Conservation (phyloP, 2,888 invertebrate species). For the Limnephilus lunatus region DNA sequence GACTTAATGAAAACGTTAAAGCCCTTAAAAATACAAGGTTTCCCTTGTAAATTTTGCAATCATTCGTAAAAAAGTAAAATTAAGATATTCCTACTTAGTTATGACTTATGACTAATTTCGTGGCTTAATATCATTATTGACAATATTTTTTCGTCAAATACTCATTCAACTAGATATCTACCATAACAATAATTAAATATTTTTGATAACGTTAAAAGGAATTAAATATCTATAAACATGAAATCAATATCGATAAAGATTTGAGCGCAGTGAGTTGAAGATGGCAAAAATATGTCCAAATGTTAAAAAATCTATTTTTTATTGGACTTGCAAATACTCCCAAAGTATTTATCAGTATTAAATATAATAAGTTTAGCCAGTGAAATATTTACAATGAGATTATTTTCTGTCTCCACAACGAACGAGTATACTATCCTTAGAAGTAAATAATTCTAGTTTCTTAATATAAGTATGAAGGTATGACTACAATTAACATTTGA, state of each 20-base stretch:
- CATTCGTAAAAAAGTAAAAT: neutral
- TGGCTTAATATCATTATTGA: neutral
- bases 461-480: neutral
- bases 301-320: neutral
- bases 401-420: neutral
- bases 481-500: neutral
- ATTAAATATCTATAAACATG: neutral
- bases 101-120: neutral
- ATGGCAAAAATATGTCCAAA: neutral
- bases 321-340: neutral
- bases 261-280: neutral
- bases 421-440: neutral
- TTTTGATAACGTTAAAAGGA: neutral
- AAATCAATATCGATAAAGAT: neutral
- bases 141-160: neutral
- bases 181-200: neutral
- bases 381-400: neutral
- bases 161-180: neutral
- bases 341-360: neutral
- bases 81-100: neutral
- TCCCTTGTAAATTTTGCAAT: neutral
- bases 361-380: neutral
- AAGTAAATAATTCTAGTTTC: neutral
- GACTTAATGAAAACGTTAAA: neutral
- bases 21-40: neutral